A percentile compares a stretch with the other conserved stretches of the same genome.
These are phyloP conservation scores for Schizopygopsis pylzovi DNA, from an alignment of 2,797 vertebrate species.

Conservation along the genomic window DNA sequence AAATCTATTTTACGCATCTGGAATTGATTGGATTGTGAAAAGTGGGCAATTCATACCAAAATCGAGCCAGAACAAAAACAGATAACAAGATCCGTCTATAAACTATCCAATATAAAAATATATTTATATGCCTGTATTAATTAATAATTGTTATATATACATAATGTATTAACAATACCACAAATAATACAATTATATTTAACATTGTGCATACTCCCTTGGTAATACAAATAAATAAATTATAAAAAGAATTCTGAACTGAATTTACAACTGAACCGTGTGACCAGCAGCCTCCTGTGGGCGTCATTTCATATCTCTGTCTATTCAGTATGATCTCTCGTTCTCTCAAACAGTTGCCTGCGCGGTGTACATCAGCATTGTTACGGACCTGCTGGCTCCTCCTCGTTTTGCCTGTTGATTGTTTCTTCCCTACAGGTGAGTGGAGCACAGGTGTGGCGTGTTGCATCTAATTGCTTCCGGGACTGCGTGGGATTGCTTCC, in stretches of 20 bases:
- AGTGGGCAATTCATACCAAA: slow-evolving; percentile 12
- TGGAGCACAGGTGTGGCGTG: too few relatives aligned
- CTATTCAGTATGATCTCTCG: slow-evolving; percentile 12
- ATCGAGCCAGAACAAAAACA: background rate
- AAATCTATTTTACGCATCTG: background rate
- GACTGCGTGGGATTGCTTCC: too few relatives aligned
- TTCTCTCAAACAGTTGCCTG: background rate
- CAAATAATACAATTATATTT: too few relatives aligned
- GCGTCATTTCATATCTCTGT: background rate
- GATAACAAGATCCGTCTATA: background rate
- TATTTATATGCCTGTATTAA: background rate
- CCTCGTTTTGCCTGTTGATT: too few relatives aligned
- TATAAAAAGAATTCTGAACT: background rate
- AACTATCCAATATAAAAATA: background rate
- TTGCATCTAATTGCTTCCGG: too few relatives aligned
- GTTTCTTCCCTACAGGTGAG: too few relatives aligned
- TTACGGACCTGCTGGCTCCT: too few relatives aligned
- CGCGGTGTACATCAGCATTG: background rate
- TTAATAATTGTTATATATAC: too few relatives aligned
- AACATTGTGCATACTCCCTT: background rate
- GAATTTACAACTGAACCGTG: slow-evolving; percentile 3
- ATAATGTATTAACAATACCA: too few relatives aligned
- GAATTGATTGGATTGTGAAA: background rate
- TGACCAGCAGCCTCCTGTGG: background rate
- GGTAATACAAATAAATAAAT: background rate